phyloP scores from a whole-genome alignment of 2,888 invertebrate species.

The Strigamia transsilvanica region DNA sequence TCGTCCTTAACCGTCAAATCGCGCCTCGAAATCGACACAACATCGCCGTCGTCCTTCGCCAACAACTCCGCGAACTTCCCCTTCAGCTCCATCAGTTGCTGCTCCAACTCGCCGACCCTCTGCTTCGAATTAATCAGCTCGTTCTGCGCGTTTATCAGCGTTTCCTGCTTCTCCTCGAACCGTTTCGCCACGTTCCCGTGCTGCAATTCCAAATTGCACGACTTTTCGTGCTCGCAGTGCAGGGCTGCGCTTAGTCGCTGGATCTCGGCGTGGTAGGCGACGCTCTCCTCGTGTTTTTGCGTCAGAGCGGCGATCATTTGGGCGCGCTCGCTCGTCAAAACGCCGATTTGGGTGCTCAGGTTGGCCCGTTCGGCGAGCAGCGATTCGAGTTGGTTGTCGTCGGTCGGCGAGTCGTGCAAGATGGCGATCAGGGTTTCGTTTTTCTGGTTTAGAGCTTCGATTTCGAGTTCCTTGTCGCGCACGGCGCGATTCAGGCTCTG shows the following conservation, averaged over 20 bases:
- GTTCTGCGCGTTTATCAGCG: conserved; percentile 63
- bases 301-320: conserved; percentile 69
- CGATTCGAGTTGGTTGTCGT: conserved; percentile 56
- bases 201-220: conserved; percentile 60
- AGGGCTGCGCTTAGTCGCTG: conserved; percentile 71
- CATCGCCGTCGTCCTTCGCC: conserved; percentile 53
- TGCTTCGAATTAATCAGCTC: conserved; percentile 63
- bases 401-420: conserved; percentile 60
- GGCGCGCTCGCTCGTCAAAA: conserved; percentile 66
- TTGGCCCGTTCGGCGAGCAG: conserved; percentile 62
- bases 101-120: conserved; percentile 61
- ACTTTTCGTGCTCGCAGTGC: conserved; percentile 59
- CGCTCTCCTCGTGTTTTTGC: conserved; percentile 83
- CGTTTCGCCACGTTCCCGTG: conserved; percentile 62
- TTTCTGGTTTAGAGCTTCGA: conserved; percentile 64
- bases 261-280: conserved; percentile 85
- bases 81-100: conserved; percentile 61
- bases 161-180: conserved; percentile 64
- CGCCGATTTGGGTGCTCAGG: conserved; percentile 74
- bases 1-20: conserved; percentile 48
- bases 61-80: conserved; percentile 56
- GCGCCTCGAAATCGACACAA: background rate
- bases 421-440: conserved; percentile 63
- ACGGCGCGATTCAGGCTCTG: conserved; percentile 64
- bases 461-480: conserved; percentile 65